Base-by-base conservation (phyloP, 2,113 vertebrate species). In the Alces alces region DNA sequence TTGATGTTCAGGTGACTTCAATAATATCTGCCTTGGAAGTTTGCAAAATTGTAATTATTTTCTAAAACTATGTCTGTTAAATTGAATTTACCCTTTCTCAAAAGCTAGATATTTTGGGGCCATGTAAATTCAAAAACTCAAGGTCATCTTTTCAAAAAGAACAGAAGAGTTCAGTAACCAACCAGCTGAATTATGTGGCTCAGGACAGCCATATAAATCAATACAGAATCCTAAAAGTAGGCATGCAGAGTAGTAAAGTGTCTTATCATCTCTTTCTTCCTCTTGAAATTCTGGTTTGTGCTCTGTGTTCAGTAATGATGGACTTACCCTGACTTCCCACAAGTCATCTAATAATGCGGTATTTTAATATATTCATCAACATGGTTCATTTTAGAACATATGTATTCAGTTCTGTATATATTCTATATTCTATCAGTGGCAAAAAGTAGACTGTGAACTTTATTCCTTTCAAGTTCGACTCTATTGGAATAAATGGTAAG, bases 271-370 rank as follows among this genome's bases (percentile, higher is more conserved):
- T 87, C 52, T 61, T 94, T 61, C 23, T 87, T 27, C 30, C 45
- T 76, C 76, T 91, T 95, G 76, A 88, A 92, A 96, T 92, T 88
- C 89, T 66, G 73, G 54, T 47, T 76, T 79, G 54, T 61, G 54
- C 47, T 76, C 47, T 55, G 12, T 54, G 84, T 92, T 92, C 61
- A 64, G 87, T 50, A 58, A 91, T 60, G 28, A 60, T 57, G 54
- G 61, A 33, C n/a, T 91, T 86, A 58, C 47, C 17, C 87, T 73
- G 45, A 84, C 88, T 92, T 88, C 83, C 54, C 61, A 87, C 58
- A 86, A 80, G 70, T 87, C 60, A 87, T 91, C 60, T 61, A 76
- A 83, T 76, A 88, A 92, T 0, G 39, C 43, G 36, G 13, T 87
- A 47, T 88, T 96, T 87, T 76, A 83, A 61, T 64, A 61, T 61